phyloP scores from a whole-genome alignment of 2,888 invertebrate species.

The Trichopria drosophilae region DNA sequence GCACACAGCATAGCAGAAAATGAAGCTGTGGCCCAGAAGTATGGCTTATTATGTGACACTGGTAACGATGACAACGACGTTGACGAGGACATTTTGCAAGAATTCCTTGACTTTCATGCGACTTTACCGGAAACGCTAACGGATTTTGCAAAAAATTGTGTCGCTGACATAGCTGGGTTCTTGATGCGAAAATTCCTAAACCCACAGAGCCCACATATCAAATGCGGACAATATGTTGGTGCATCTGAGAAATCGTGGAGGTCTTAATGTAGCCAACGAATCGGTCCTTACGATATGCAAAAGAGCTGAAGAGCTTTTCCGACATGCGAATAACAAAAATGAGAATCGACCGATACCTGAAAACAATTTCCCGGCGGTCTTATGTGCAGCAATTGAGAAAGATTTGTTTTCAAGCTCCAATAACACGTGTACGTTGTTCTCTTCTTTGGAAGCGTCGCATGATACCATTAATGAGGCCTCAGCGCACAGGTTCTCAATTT shows the following conservation, averaged over 20 bases:
- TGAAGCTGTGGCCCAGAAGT: background rate
- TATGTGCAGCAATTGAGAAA: conserved; percentile 23
- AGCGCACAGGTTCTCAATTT: conserved; percentile 16
- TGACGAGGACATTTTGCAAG: conserved; percentile 1
- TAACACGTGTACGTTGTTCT: conserved; percentile 20
- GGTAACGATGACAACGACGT: background rate
- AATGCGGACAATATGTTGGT: conserved; percentile 2
- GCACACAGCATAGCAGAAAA: background rate
- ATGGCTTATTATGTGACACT: background rate
- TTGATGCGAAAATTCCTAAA: conserved; percentile 25
- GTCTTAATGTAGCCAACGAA: conserved; percentile 22
- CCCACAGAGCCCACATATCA: conserved; percentile 3
- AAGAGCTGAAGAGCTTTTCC: conserved; percentile 6
- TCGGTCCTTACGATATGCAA: conserved; percentile 28
- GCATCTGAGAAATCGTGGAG: conserved; percentile 19
- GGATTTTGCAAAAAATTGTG: too few relatives aligned
- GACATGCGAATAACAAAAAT: conserved; percentile 4
- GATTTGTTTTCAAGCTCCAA: too few relatives aligned
- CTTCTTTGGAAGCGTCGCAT: conserved; percentile 14
- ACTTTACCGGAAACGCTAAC: background rate
- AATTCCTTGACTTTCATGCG: background rate
- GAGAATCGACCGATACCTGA: conserved; percentile 14
- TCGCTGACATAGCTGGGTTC: too few relatives aligned
- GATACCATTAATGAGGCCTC: conserved; percentile 24
- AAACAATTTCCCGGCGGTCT: conserved; percentile 21